These are phyloP conservation scores for Coelinius sp. DNA, from an alignment of 2,888 invertebrate species.

Conservation along the genomic window DNA sequence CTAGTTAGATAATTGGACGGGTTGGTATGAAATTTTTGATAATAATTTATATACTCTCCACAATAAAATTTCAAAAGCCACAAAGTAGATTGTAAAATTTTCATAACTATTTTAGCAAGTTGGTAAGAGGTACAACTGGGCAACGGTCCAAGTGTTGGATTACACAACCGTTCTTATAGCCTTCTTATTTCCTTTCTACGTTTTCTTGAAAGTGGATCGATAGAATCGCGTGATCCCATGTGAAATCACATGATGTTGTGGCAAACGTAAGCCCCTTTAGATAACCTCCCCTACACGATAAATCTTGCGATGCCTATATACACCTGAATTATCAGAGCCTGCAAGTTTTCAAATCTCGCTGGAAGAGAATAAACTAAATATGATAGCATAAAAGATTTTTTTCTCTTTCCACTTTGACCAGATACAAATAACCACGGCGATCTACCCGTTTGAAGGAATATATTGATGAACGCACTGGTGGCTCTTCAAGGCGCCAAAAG, in stretches of 20 bases:
- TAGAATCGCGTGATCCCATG: slow-evolving; percentile 33
- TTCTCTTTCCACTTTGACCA: slow-evolving; percentile 34
- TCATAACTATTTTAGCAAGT: slow-evolving; percentile 22
- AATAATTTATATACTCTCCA: background rate
- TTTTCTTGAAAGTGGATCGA: slow-evolving; percentile 24
- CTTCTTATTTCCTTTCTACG: background rate
- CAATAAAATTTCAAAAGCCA: slow-evolving; percentile 11
- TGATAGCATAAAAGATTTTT: background rate
- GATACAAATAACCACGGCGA: slow-evolving; percentile 68
- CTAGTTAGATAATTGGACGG: too few species aligned
- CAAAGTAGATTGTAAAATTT: slow-evolving; percentile 3
- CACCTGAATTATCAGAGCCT: background rate
- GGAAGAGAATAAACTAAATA: background rate
- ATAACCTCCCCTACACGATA: slow-evolving; percentile 20
- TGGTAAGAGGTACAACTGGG: slow-evolving; percentile 1
- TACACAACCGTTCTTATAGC: slow-evolving; percentile 9
- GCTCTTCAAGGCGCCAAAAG: slow-evolving; percentile 44
- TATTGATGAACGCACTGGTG: slow-evolving; percentile 46
- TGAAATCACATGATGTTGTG: background rate
- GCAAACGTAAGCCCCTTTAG: slow-evolving; percentile 13
- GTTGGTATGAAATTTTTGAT: too few species aligned
- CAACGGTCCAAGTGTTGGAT: background rate
- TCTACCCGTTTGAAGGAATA: slow-evolving; percentile 59
- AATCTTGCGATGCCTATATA: slow-evolving; percentile 6
- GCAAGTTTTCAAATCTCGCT: background rate